These are phyloP conservation scores for Andrena praecox DNA, from an alignment of 2,888 invertebrate species.

Conservation along the genomic window DNA sequence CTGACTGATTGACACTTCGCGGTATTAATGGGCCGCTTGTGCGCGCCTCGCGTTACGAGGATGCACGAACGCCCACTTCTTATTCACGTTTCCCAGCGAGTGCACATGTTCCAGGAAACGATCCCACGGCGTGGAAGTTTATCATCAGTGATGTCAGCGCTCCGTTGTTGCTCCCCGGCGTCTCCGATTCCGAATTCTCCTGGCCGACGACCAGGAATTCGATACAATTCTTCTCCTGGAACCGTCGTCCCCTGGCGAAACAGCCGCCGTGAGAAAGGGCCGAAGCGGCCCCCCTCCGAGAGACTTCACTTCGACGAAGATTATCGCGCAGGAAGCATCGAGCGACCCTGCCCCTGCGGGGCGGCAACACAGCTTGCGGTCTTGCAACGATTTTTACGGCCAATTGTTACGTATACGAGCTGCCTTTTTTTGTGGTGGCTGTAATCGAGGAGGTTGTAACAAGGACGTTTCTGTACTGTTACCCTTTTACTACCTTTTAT, in stretches of 20 bases:
- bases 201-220: neutral
- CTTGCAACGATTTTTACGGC: neutral
- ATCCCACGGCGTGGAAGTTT: neutral
- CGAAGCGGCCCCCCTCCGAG: neutral
- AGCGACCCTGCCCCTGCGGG: neutral
- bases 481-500: neutral
- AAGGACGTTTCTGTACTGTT: neutral
- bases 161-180: neutral
- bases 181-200: slow-evolving; percentile 22
- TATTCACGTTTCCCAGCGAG: neutral
- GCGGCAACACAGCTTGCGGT: neutral
- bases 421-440: neutral
- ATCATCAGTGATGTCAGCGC: slow-evolving; percentile 17
- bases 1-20: too few species aligned
- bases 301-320: slow-evolving; percentile 5
- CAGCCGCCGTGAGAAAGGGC: neutral
- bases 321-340: slow-evolving; percentile 3
- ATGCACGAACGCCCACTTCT: too few species aligned
- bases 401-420: neutral
- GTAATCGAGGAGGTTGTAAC: neutral
- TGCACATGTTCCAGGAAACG: slow-evolving; percentile 61
- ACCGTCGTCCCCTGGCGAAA: slow-evolving; percentile 12
- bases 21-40: neutral
- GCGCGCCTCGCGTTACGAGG: neutral
- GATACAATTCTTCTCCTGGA: slow-evolving; percentile 13